Base-by-base conservation (phyloP, 1,140 invertebrate species). In the Planococcus citri region DNA sequence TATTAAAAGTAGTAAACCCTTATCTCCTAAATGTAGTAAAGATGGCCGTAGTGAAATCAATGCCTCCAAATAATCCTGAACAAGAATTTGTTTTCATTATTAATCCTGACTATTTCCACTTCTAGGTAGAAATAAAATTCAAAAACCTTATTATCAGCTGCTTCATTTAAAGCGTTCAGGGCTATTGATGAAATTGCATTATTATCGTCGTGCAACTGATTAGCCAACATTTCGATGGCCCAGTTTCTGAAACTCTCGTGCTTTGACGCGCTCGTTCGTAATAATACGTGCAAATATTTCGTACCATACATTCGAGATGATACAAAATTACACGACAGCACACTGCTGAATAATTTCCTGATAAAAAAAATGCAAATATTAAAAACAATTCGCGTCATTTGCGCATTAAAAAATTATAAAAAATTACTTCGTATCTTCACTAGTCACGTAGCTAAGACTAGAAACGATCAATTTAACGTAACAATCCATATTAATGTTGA, bases 381-480 rank as follows among this genome's bases (percentile, higher is more conserved):
- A 70, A 70, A 10, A 29, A 33, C 3, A 12, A 33, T 33, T 33
- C 29, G n/a, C n/a, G 12, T 33, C 29, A 33, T 33, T 33, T 33
- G 3, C 3, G 12, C 3, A 12, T 12, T 33, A 33, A 12, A 3
- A 33, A 33, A 6, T 33, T 33, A 12, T 33, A 33, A 33, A 33
- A 33, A 76, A 73, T 70, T 88, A 86, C 70, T 90, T 83, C 14
- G 88, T 83, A 72, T 84, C 82, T 0, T 86, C 85, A 74, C 90
- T 85, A 57, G 83, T 78, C 0, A 85, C 84, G 75, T 96, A 98
- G 79, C 95, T 91, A 69, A 97, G 79, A 73, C 88, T 89, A 0
- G 94, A 94, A 22, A 95, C 84, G 68, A 94, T 90, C 25, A 98
- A 80, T 78, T 97, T 97, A 0, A 95, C 87, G 76, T 97, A 97